Conservation (phyloP, 2,888 invertebrate species). For the Cryptocephalus moraei region DNA sequence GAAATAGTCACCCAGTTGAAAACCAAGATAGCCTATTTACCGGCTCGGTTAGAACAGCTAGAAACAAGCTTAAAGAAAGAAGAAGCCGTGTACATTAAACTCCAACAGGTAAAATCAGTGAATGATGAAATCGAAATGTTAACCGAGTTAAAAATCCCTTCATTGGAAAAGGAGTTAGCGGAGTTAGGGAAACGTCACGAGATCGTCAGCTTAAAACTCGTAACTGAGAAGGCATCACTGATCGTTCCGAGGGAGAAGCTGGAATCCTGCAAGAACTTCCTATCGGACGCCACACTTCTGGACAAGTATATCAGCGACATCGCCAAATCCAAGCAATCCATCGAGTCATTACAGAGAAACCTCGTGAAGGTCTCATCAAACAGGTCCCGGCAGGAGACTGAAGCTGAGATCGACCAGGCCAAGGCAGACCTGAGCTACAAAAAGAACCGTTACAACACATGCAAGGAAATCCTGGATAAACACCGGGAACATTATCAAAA, state of each 20-base stretch:
- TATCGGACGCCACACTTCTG: constrained; percentile 66
- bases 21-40: constrained; percentile 58
- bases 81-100: constrained; percentile 54
- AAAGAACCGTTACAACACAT: constrained; percentile 40
- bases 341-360: constrained; percentile 36
- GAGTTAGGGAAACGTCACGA: constrained; percentile 44
- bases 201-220: constrained; percentile 36
- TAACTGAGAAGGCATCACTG: constrained; percentile 36
- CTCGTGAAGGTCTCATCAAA: constrained; percentile 30
- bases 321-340: constrained; percentile 39
- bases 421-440: constrained; percentile 39
- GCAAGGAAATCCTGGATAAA: constrained; percentile 39
- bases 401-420: constrained; percentile 43
- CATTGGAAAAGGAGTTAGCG: constrained; percentile 45
- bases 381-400: constrained; percentile 41
- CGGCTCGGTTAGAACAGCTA: constrained; percentile 50
- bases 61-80: constrained; percentile 52
- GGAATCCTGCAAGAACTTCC: constrained; percentile 45
- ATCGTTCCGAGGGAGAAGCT: constrained; percentile 40
- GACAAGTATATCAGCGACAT: constrained; percentile 59
- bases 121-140: constrained; percentile 54
- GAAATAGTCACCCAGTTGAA: constrained; percentile 52
- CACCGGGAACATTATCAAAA: constrained; percentile 52
- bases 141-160: constrained; percentile 53
- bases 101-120: constrained; percentile 58